A percentile compares a stretch with the other conserved stretches of the same genome.
Conservation (phyloP, 2,888 invertebrate genomes). For the Acutogordius australiensis region DNA sequence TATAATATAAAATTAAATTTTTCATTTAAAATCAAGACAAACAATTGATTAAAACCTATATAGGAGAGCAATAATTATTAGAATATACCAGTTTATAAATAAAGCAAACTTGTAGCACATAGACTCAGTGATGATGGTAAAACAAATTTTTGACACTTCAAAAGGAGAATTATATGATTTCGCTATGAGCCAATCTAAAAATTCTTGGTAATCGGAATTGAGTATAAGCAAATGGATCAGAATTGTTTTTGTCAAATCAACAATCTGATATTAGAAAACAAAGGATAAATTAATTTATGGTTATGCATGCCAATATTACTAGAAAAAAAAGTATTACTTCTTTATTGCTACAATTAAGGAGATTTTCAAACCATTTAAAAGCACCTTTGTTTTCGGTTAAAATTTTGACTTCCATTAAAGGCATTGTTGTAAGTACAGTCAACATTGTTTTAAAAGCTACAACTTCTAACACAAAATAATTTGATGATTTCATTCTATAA, state of each 20-base stretch:
- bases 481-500: too few relatives aligned
- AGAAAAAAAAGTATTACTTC: too few relatives aligned
- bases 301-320: too few relatives aligned
- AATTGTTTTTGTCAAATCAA: background rate
- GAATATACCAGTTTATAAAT: too few relatives aligned
- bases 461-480: too few relatives aligned
- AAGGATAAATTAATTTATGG: too few relatives aligned
- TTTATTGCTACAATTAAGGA: background rate
- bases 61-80: too few relatives aligned
- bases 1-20: constrained; percentile 5
- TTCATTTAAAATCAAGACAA: background rate
- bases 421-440: background rate
- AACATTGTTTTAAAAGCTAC: background rate
- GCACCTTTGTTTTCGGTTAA: background rate
- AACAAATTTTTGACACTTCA: constrained; percentile 76
- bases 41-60: too few relatives aligned
- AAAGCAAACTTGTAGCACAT: constrained; percentile 28
- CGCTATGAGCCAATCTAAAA: constrained; percentile 90
- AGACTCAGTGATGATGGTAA: constrained; percentile 69
- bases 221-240: constrained; percentile 45
- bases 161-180: constrained; percentile 72
- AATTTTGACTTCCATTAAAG: background rate
- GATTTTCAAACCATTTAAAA: background rate
- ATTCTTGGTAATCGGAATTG: constrained; percentile 60
- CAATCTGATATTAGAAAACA: background rate